Percentiles rank a stretch among this genome's conserved stretches.
phyloP scores from a whole-genome alignment of 2,113 vertebrate species.

The Gymnarchus niloticus region DNA sequence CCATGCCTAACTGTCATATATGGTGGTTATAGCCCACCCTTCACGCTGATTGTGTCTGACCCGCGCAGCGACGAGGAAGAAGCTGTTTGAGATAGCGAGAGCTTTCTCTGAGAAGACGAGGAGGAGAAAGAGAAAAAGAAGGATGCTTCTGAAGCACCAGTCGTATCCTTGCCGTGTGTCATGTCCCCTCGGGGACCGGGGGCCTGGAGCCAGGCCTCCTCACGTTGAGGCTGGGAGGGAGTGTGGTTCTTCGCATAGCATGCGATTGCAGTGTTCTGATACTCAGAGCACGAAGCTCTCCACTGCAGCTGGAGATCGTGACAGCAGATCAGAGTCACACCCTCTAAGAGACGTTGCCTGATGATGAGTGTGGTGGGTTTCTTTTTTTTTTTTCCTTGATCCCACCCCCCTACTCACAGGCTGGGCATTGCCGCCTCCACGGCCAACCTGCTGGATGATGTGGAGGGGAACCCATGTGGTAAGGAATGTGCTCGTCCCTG shows the following conservation, averaged over 20 bases:
- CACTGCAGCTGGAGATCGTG: not conserved
- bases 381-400: slow-evolving; percentile 37
- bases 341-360: not conserved
- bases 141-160: slow-evolving; percentile 81
- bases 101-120: slow-evolving; percentile 94
- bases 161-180: slow-evolving; percentile 73
- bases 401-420: slow-evolving; percentile 47
- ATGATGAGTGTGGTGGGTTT: not conserved
- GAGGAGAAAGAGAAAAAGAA: slow-evolving; percentile 87
- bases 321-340: not conserved
- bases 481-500: slow-evolving; percentile 41
- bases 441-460: slow-evolving; percentile 86
- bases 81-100: slow-evolving; percentile 91
- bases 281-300: not conserved
- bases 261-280: not conserved
- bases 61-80: slow-evolving; percentile 83
- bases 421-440: slow-evolving; percentile 84
- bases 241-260: not conserved
- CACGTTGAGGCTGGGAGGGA: not conserved
- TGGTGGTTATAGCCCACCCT: not conserved
- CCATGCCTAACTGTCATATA: not conserved
- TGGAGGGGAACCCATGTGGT: slow-evolving; percentile 84
- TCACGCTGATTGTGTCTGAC: not conserved
- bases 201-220: not conserved
- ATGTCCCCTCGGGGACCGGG: too few relatives aligned